Percentiles rank a stretch among this genome's conserved stretches.
Evolutionary conservation across 2,113 vertebrate genomes (phyloP).

Genomic region (Rhinolophus ferrumequinum): DNA sequence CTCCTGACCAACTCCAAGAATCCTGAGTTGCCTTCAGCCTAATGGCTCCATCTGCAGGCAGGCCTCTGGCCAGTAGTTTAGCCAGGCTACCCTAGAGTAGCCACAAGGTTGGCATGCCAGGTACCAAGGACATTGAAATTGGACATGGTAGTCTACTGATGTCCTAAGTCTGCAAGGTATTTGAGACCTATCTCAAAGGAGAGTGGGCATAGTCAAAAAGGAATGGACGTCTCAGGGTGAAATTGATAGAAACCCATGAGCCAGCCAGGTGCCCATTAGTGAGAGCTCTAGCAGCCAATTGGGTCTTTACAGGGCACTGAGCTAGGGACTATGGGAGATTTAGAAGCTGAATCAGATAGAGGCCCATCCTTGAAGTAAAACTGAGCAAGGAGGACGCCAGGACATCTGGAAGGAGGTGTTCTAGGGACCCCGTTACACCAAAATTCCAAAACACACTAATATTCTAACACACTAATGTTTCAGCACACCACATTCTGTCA

Average conservation of each 20-base stretch:
- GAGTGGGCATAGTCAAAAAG: neutral
- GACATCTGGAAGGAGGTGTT: neutral
- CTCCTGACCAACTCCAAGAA: neutral
- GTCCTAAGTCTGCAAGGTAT: neutral
- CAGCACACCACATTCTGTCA: neutral
- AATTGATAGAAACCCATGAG: neutral
- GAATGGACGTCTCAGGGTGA: neutral
- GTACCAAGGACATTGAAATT: neutral
- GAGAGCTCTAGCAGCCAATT: neutral
- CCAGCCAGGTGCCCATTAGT: neutral
- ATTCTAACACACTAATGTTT: neutral
- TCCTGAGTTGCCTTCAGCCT: slow-evolving; percentile 1
- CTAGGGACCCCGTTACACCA: neutral
- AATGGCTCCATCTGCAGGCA: neutral
- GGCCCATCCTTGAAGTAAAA: neutral
- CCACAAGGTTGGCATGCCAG: neutral
- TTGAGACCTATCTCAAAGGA: neutral
- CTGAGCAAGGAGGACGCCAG: slow-evolving; percentile 21
- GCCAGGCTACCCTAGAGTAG: neutral
- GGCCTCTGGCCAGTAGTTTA: neutral
- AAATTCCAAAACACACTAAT: slow-evolving; percentile 37
- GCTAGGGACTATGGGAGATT: neutral
- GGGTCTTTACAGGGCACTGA: neutral
- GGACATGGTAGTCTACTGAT: neutral
- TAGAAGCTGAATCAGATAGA: neutral